These are phyloP conservation scores for Clangula hyemalis DNA, from an alignment of 2,797 vertebrate genomes.

Conservation along the genomic window DNA sequence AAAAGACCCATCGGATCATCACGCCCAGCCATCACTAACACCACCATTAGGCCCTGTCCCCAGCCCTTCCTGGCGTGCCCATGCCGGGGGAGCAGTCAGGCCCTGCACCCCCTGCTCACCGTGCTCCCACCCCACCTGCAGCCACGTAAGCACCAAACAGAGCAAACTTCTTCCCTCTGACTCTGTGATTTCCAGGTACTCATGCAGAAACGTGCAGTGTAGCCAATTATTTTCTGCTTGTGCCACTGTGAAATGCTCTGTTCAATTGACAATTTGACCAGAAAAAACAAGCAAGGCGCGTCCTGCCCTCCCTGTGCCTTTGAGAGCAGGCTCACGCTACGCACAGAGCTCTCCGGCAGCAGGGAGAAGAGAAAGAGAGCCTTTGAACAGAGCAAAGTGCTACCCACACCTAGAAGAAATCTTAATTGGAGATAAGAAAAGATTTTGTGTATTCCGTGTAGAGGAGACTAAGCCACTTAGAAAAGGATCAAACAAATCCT, in stretches of 20 bases:
- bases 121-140: neutral
- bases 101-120: too few relatives aligned
- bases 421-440: conserved; percentile 39
- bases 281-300: neutral
- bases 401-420: neutral
- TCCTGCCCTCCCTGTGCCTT: neutral
- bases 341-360: neutral
- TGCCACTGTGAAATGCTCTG: neutral
- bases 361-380: neutral
- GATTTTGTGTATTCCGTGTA: conserved; percentile 22
- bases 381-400: neutral
- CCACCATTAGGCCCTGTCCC: too few relatives aligned
- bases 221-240: neutral
- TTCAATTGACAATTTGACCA: neutral
- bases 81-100: too few relatives aligned
- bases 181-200: neutral
- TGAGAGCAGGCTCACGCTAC: accelerated
- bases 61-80: too few relatives aligned
- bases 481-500: conserved; percentile 34
- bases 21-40: too few relatives aligned
- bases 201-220: accelerated
- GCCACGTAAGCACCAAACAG: neutral
- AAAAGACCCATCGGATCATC: too few relatives aligned
- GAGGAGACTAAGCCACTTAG: conserved; percentile 33
- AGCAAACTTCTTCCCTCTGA: neutral